Base-by-base conservation (phyloP, 2,888 invertebrate genomes). In the Dolichomitus sp. region DNA sequence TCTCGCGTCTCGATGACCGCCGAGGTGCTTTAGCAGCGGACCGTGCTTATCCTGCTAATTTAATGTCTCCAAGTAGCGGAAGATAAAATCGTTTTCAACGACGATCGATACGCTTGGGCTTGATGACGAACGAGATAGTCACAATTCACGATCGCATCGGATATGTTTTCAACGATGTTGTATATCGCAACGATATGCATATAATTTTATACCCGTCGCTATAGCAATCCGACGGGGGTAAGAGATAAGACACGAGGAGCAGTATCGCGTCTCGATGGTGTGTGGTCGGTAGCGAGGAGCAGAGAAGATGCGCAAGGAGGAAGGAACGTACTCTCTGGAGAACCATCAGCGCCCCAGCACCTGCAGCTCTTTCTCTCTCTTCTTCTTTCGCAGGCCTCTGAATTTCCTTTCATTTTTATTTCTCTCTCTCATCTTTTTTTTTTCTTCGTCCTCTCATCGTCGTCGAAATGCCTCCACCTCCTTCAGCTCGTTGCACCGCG, bases 221-320 rank as follows among this genome's bases (percentile, higher is more conserved):
- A 2, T 50, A 9, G 19, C 12, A 11, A 4, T 12, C 7, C 54
- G 54, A 11, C 17, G 33, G 17, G 57, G 54, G 57, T 5, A 27
- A 17, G 40, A 66, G 79, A 69, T 74, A 74, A 80, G 52, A 40
- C 65, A 48, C 57, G 65, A 3, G 63, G 48, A 45, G 54, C 52
- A 72, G 61, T 52, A 61, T 68, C 73, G 68, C 61, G 17, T 54
- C 19, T 42, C 42, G 37, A 77, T 73, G 73, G 57, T 76, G 66
- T 66, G 70, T 72, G 54, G 45, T 57, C 70, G 42, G n/a, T 11
- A 37, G 9, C 14, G 52, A 42, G 12, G n/a, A 45, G 45, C 19
- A 45, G 77, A 50, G 79, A 82, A 82, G 82, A 82, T 82, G 82
- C 59, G 70, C 68, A 42, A 65, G 45, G 66, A 74, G 73, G 78